Evolutionary conservation across 2,888 invertebrate genomes (phyloP), one percentile per base, ranked within the genome.

Genomic region (Melitaea athalia): DNA sequence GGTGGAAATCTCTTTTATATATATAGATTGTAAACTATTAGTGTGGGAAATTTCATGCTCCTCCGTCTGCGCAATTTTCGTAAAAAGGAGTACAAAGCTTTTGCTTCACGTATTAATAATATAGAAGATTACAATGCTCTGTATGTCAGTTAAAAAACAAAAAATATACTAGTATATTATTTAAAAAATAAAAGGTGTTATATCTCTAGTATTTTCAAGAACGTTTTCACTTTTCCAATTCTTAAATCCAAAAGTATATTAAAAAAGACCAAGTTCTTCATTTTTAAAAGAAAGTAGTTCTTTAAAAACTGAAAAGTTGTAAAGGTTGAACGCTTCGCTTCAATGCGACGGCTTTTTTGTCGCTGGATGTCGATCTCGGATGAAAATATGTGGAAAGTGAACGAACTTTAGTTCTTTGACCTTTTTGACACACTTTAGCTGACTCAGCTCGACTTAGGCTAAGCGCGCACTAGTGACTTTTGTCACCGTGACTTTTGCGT

Each of bases 401-500:
- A 63, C 57, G 43, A 69, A 69, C 67, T 63, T 67, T 63, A 57
- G 62, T 63, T 52, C 50, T 62, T 45, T 64, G 65, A 69, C 65
- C 69, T 63, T 65, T 69, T 69, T 69, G 65, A 69, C 69, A 66
- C 59, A 53, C 64, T 69, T 69, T 38, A 17, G 42, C 57, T 57
- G 57, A 57, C 38, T 42, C 15, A 57, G 53, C 53, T 15, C 45
- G 47, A 33, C 31, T 33, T n/a, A n/a, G n/a, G n/a, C n/a, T n/a
- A n/a, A n/a, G n/a, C n/a, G n/a, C n/a, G n/a, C n/a, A n/a, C n/a
- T n/a, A n/a, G n/a, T n/a, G n/a, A n/a, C n/a, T n/a, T n/a, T n/a
- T n/a, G n/a, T n/a, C n/a, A n/a, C n/a, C n/a, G n/a, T n/a, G n/a
- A n/a, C n/a, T n/a, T n/a, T n/a, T n/a, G n/a, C n/a, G n/a, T n/a